A percentile compares a stretch with the other conserved stretches of the same genome.
Conservation (phyloP, 2,797 vertebrate species). For the Pelobates cultripes region DNA sequence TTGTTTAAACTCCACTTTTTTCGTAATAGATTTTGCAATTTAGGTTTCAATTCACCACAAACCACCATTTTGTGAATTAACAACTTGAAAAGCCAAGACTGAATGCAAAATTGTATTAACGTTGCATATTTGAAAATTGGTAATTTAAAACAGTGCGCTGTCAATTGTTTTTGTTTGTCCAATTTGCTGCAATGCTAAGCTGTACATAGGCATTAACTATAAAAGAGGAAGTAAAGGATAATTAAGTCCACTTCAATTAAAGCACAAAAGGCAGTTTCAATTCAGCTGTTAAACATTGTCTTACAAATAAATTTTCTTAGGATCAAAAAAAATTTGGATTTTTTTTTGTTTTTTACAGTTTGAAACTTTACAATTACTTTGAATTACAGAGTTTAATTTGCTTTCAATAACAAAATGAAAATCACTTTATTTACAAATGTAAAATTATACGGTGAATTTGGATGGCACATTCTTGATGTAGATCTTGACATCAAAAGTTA, state of each 20-base stretch:
- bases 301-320: background rate
- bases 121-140: background rate
- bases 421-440: conserved; percentile 72
- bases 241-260: background rate
- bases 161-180: background rate
- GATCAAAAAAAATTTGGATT: background rate
- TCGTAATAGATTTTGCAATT: too few relatives aligned
- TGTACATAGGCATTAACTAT: background rate
- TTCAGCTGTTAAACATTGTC: background rate
- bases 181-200: background rate
- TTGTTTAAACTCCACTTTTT: too few relatives aligned
- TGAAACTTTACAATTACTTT: conserved; percentile 18
- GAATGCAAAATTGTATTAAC: background rate
- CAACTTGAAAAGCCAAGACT: too few relatives aligned
- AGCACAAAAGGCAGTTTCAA: background rate
- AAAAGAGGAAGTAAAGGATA: background rate
- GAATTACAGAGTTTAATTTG: conserved; percentile 21
- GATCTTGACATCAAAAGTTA: conserved; percentile 34
- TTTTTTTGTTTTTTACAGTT: background rate
- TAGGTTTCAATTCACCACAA: too few relatives aligned
- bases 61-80: too few relatives aligned
- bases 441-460: conserved; percentile 71
- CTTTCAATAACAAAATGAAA: conserved; percentile 23
- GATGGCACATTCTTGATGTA: conserved; percentile 49
- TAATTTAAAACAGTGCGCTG: background rate